These are phyloP conservation scores for Mimas tiliae DNA, from an alignment of 2,888 invertebrate species.

Conservation along the genomic window DNA sequence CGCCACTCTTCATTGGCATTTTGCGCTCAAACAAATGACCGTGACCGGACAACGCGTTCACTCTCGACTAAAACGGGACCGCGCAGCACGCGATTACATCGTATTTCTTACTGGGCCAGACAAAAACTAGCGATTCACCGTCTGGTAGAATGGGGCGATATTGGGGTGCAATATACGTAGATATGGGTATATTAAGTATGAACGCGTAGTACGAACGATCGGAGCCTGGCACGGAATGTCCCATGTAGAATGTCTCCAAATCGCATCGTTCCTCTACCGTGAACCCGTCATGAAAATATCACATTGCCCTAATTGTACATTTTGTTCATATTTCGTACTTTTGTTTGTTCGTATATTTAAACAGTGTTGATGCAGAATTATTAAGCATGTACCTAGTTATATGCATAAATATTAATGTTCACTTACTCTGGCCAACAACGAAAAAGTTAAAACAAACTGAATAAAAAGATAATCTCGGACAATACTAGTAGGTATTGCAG, in stretches of 20 bases:
- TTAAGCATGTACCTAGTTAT: not conserved
- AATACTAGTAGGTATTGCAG: slow-evolving; percentile 68
- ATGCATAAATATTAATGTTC: not conserved
- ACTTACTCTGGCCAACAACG: slow-evolving; percentile 44
- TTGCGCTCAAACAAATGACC: slow-evolving; percentile 60
- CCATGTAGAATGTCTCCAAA: slow-evolving; percentile 56
- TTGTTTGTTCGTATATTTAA: not conserved
- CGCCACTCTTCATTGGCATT: slow-evolving; percentile 53
- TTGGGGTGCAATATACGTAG: slow-evolving; percentile 47
- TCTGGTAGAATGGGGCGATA: slow-evolving; percentile 44
- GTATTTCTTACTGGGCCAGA: slow-evolving; percentile 40
- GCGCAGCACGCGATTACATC: slow-evolving; percentile 48
- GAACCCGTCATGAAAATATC: slow-evolving; percentile 59
- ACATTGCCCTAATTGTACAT: slow-evolving; percentile 33
- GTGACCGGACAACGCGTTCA: slow-evolving; percentile 68
- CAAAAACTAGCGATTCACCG: slow-evolving; percentile 37
- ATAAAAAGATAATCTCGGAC: slow-evolving; percentile 63
- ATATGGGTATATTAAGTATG: slow-evolving; percentile 53
- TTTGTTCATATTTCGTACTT: not conserved
- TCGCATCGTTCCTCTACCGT: slow-evolving; percentile 65
- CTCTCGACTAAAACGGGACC: slow-evolving; percentile 66
- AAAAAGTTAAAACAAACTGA: slow-evolving; percentile 42
- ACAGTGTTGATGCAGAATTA: not conserved
- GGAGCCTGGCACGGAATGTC: slow-evolving; percentile 76
- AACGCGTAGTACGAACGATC: slow-evolving; percentile 57